Percentiles rank a stretch among this genome's conserved stretches.
These are phyloP conservation scores for Luffia ferchaultella DNA, from an alignment of 2,888 invertebrate species.

Conservation along the genomic window DNA sequence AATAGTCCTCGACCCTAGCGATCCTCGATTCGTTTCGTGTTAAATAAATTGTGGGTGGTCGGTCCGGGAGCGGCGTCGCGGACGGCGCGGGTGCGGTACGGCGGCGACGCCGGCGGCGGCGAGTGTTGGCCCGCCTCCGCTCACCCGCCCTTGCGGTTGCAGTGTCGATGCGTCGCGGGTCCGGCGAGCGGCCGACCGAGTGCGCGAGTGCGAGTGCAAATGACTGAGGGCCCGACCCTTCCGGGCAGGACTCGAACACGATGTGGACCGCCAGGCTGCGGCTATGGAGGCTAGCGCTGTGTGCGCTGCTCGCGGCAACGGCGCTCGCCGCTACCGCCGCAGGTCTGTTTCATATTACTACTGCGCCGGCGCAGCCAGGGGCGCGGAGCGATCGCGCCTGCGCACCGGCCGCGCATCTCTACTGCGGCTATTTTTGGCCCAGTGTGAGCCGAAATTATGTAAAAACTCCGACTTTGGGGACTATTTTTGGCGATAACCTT, in stretches of 20 bases:
- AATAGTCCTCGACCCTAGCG: conserved; percentile 22
- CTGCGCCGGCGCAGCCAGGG: conserved; percentile 3
- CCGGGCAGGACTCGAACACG: conserved; percentile 50
- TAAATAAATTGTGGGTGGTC: not conserved
- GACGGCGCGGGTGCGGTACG: conserved; percentile 12
- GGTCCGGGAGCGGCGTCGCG: not conserved
- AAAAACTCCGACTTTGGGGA: conserved; percentile 61
- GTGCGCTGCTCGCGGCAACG: conserved; percentile 50
- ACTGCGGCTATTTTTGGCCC: conserved; percentile 55
- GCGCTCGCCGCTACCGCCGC: conserved; percentile 42
- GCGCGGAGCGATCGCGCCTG: conserved; percentile 9
- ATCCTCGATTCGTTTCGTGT: not conserved
- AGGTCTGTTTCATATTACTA: conserved; percentile 40
- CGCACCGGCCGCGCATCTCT: conserved; percentile 16
- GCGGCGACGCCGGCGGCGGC: conserved; percentile 34
- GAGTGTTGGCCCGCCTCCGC: conserved; percentile 20
- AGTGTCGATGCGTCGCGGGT: conserved; percentile 48
- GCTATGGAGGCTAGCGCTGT: conserved; percentile 61
- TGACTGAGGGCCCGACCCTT: conserved; percentile 55
- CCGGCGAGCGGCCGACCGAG: conserved; percentile 52
- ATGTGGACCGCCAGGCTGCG: conserved; percentile 61
- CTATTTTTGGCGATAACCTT: conserved; percentile 62
- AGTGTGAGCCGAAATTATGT: conserved; percentile 67
- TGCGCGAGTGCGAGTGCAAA: conserved; percentile 64
- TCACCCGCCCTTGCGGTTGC: conserved; percentile 22